Percentiles rank a stretch among this genome's conserved stretches.
These are phyloP conservation scores for Eilema depressum DNA, from an alignment of 2,888 invertebrate genomes.

Conservation along the genomic window DNA sequence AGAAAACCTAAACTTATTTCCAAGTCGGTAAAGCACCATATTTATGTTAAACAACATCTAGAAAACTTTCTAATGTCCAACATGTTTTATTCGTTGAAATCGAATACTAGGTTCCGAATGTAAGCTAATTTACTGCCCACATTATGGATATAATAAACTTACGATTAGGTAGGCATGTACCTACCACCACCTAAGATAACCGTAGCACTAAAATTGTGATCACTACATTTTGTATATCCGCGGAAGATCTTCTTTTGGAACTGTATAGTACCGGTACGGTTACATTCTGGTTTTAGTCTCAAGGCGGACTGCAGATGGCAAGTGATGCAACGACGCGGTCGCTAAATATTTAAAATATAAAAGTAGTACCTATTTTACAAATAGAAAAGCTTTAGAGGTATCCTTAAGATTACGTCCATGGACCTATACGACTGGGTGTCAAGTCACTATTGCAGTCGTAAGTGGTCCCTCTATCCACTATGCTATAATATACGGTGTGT, in stretches of 20 bases:
- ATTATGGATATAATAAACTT: background rate
- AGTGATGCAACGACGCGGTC: background rate
- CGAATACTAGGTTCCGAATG: background rate
- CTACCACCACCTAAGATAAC: background rate
- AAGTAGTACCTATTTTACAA: background rate
- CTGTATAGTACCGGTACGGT: background rate
- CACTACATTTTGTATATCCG: background rate
- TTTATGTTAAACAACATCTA: background rate
- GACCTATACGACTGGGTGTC: no score
- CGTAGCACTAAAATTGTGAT: background rate
- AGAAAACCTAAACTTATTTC: background rate
- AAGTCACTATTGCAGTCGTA: no score
- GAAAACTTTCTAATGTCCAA: slow-evolving; percentile 15
- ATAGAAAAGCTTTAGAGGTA: background rate
- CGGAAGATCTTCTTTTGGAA: background rate
- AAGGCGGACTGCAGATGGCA: background rate
- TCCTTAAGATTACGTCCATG: no score
- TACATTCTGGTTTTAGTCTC: background rate
- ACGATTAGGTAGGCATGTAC: background rate
- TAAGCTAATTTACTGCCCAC: background rate
- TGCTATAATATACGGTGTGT: no score
- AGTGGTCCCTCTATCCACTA: no score
- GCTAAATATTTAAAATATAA: background rate
- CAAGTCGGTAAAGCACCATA: background rate
- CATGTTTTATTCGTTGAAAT: slow-evolving; percentile 5